Evolutionary conservation across 1,140 invertebrate species (phyloP).

Genomic region (Hestina assimilis): DNA sequence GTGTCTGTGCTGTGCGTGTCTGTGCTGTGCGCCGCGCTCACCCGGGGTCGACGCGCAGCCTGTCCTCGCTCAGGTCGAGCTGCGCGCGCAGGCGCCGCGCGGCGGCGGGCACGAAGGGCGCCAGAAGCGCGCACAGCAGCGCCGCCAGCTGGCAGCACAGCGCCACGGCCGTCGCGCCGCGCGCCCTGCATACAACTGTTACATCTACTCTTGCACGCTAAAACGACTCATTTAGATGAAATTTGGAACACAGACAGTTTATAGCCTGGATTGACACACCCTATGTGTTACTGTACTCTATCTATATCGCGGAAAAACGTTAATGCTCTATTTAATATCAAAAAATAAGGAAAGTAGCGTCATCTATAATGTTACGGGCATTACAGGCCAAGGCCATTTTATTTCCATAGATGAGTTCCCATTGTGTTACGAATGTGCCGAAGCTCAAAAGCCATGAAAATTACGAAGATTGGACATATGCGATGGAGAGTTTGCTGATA

Average conservation of each 20-base stretch:
- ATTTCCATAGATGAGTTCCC: background rate
- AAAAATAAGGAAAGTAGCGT: too few species aligned
- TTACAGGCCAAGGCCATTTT: too few species aligned
- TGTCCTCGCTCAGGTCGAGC: conserved; percentile 80
- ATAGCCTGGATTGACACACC: too few species aligned
- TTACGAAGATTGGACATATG: background rate
- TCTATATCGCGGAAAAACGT: too few species aligned
- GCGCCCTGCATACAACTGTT: conserved; percentile 80
- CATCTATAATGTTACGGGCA: too few species aligned
- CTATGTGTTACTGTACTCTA: too few species aligned
- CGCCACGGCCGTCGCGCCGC: conserved; percentile 91
- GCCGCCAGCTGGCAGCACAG: conserved; percentile 92
- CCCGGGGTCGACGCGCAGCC: conserved; percentile 79
- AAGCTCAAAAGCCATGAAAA: background rate
- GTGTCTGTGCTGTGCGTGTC: too few species aligned
- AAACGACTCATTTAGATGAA: too few species aligned
- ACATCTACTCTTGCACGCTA: too few species aligned
- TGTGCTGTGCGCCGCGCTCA: conserved; percentile 65
- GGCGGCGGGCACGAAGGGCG: conserved; percentile 95
- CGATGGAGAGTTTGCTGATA: background rate
- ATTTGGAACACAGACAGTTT: too few species aligned
- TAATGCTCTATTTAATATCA: too few species aligned
- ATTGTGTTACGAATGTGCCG: background rate
- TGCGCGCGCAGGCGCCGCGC: conserved; percentile 85
- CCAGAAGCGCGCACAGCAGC: conserved; percentile 89